Evolutionary conservation across 2,888 invertebrate species (phyloP).

Genomic region (Cancer borealis): DNA sequence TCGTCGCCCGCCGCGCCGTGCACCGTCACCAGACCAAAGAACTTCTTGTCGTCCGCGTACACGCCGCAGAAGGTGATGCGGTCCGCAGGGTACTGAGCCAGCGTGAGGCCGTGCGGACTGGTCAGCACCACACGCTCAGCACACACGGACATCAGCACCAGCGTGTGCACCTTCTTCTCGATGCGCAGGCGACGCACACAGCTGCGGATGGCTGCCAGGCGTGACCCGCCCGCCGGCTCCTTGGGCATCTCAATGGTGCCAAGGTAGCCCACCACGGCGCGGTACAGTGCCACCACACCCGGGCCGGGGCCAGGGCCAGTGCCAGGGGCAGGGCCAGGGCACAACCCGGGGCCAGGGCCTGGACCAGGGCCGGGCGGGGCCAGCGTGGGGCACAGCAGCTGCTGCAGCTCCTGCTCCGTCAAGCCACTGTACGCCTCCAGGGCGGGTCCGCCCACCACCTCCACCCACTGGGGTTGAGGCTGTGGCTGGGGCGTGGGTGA

Average conservation of each 20-base stretch:
- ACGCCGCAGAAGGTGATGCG: slow-evolving; percentile 93
- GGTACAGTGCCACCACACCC: slow-evolving; percentile 79
- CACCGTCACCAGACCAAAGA: slow-evolving; percentile 94
- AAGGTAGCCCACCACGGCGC: slow-evolving; percentile 94
- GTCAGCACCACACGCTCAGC: slow-evolving; percentile 89
- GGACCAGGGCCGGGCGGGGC: slow-evolving; percentile 37
- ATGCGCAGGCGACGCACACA: slow-evolving; percentile 93
- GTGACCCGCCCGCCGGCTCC: slow-evolving; percentile 79
- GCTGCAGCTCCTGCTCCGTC: slow-evolving; percentile 79
- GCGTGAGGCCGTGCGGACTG: slow-evolving; percentile 87
- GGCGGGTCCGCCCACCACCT: slow-evolving; percentile 47
- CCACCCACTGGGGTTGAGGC: slow-evolving; percentile 60
- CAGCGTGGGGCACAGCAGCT: slow-evolving; percentile 78
- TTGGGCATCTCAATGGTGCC: slow-evolving; percentile 96
- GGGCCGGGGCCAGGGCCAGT: not conserved
- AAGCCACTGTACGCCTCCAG: slow-evolving; percentile 75
- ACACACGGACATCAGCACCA: slow-evolving; percentile 91
- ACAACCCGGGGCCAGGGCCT: not conserved
- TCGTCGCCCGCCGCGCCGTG: slow-evolving; percentile 76
- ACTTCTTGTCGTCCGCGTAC: slow-evolving; percentile 93
- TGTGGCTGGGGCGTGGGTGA: slow-evolving; percentile 53
- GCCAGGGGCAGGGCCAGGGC: not conserved
- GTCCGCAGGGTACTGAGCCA: slow-evolving; percentile 93
- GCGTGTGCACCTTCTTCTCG: slow-evolving; percentile 89
- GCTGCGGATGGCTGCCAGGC: slow-evolving; percentile 87